Conservation (phyloP, 2,797 vertebrate species). For the Adrianichthys oophorus region DNA sequence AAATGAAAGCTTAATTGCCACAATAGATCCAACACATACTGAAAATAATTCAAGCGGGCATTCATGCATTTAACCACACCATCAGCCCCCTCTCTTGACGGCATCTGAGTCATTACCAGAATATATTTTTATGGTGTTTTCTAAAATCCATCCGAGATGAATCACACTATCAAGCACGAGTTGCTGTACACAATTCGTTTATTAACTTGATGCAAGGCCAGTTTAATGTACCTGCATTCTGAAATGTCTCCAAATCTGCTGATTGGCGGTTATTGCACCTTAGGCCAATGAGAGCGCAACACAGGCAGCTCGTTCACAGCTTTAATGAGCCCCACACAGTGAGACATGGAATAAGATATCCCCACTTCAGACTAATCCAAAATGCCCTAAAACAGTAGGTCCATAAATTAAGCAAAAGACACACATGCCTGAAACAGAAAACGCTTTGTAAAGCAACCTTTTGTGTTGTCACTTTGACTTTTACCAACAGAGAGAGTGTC, state of each 20-base stretch:
- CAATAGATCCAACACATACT: slow-evolving; percentile 73
- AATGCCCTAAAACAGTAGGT: slow-evolving; percentile 77
- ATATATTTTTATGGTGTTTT: slow-evolving; percentile 76
- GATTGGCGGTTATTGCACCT: slow-evolving; percentile 81
- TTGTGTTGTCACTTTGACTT: slow-evolving; percentile 62
- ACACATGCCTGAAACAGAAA: slow-evolving; percentile 78
- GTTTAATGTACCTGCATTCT: slow-evolving; percentile 75
- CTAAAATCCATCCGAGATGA: slow-evolving; percentile 68
- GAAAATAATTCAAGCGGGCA: slow-evolving; percentile 75
- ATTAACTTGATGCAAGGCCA: slow-evolving; percentile 67
- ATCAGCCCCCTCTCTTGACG: slow-evolving; percentile 67
- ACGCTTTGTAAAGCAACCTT: slow-evolving; percentile 64
- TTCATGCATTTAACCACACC: slow-evolving; percentile 77
- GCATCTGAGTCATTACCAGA: slow-evolving; percentile 69
- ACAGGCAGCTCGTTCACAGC: slow-evolving; percentile 55
- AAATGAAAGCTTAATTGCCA: slow-evolving; percentile 78
- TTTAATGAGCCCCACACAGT: slow-evolving; percentile 81
- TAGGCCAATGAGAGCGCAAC: slow-evolving; percentile 80
- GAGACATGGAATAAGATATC: slow-evolving; percentile 82
- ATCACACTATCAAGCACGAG: slow-evolving; percentile 56
- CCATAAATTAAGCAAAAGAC: slow-evolving; percentile 87
- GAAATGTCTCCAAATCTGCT: slow-evolving; percentile 72
- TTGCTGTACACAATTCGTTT: slow-evolving; percentile 55
- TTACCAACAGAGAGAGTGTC: slow-evolving; percentile 33
- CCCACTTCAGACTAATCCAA: slow-evolving; percentile 81